phyloP scores from a whole-genome alignment of 2,113 vertebrate genomes.

The Copsychus sechellarum region DNA sequence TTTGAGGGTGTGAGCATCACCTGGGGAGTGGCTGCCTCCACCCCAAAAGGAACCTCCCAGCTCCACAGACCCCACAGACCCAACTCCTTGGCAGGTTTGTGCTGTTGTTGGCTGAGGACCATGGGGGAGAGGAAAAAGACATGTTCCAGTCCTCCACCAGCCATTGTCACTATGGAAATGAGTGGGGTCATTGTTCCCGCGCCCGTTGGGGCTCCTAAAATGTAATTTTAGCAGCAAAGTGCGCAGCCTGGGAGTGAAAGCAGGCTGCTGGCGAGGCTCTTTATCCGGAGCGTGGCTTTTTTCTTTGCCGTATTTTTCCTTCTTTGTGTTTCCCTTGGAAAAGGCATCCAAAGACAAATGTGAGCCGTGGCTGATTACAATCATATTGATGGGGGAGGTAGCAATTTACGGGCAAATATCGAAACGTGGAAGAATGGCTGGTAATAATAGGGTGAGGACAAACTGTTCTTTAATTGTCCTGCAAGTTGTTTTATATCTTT shows the following conservation, averaged over 20 bases:
- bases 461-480: constrained; percentile 59
- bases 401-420: constrained; percentile 51
- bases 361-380: constrained; percentile 29
- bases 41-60: background rate
- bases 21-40: background rate
- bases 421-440: constrained; percentile 29
- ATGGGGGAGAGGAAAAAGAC: constrained; percentile 39
- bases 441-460: constrained; percentile 51
- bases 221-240: constrained; percentile 65
- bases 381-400: constrained; percentile 51
- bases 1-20: background rate
- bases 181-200: constrained; percentile 41
- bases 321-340: constrained; percentile 59
- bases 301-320: constrained; percentile 22
- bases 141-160: constrained; percentile 2
- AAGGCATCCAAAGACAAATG: constrained; percentile 56
- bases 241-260: constrained; percentile 42
- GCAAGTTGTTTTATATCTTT: constrained; percentile 54
- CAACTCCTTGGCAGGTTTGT: background rate
- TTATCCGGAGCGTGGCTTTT: constrained; percentile 33
- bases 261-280: constrained; percentile 34
- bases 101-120: constrained; percentile 19
- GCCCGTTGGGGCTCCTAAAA: constrained; percentile 35
- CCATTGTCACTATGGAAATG: constrained; percentile 58
- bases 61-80: background rate